These are phyloP conservation scores for Stomatorhinus walkeri DNA, from an alignment of 2,797 vertebrate genomes.

Conservation along the genomic window DNA sequence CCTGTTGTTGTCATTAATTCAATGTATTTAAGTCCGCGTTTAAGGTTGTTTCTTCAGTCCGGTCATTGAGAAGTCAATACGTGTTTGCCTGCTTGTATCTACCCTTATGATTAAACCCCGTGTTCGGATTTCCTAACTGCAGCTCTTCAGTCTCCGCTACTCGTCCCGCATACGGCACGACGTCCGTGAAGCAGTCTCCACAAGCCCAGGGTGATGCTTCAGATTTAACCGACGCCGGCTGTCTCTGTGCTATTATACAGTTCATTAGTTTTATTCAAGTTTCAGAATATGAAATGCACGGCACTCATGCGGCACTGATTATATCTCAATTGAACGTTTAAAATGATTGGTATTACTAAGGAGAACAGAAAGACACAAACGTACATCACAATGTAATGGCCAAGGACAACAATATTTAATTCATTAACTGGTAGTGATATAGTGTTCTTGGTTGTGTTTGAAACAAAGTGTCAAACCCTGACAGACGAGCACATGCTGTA, in stretches of 20 bases:
- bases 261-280: not conserved
- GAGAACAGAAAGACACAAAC: not conserved
- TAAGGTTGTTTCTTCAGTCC: not conserved
- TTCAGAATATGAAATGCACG: not conserved
- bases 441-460: not conserved
- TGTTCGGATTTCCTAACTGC: no score
- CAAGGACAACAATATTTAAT: not conserved
- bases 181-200: not conserved
- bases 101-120: not conserved
- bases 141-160: no score
- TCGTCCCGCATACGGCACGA: not conserved
- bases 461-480: not conserved
- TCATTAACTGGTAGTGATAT: not conserved
- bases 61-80: not conserved
- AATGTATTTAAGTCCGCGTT: not conserved
- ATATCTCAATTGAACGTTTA: not conserved
- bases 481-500: not conserved
- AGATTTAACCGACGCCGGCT: not conserved
- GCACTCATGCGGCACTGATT: not conserved
- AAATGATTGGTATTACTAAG: not conserved
- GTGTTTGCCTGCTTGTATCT: not conserved
- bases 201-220: not conserved
- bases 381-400: not conserved
- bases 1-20: not conserved
- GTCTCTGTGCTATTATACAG: not conserved